Evolutionary conservation across 2,113 vertebrate genomes (phyloP).

Genomic region (Hippotragus niger): DNA sequence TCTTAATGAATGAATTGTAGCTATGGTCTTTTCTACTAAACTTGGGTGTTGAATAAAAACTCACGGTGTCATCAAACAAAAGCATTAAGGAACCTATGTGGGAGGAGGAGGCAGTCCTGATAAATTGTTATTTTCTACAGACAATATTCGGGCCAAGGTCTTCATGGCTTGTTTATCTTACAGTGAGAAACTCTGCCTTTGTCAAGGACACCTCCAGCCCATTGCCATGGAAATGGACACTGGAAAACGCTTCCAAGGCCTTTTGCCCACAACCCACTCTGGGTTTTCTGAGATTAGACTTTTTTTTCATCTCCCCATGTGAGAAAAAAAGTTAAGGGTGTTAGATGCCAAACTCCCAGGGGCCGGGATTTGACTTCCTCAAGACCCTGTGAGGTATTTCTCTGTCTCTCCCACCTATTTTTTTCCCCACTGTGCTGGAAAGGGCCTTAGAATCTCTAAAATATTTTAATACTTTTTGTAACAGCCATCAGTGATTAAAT

Average conservation of each 20-base stretch:
- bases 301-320: neutral
- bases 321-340: neutral
- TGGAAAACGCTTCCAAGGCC: conserved; percentile 3
- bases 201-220: conserved; percentile 44
- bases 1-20: neutral
- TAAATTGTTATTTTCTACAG: neutral
- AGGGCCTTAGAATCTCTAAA: neutral
- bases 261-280: conserved; percentile 38
- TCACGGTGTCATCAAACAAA: neutral
- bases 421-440: neutral
- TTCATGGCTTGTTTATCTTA: neutral
- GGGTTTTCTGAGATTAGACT: conserved; percentile 19
- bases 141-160: neutral
- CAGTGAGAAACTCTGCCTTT: neutral
- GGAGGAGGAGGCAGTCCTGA: neutral
- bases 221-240: conserved; percentile 42
- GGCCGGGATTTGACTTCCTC: neutral
- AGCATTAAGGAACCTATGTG: neutral
- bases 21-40: neutral
- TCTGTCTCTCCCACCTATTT: neutral
- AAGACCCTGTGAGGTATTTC: neutral
- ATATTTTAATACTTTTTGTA: conserved; percentile 33
- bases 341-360: neutral
- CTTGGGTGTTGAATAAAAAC: neutral
- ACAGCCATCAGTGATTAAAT: conserved; percentile 27